A percentile compares a stretch with the other conserved stretches of the same genome.
phyloP scores from a whole-genome alignment of 1,140 invertebrate genomes.

The Tigriopus japonicus region DNA sequence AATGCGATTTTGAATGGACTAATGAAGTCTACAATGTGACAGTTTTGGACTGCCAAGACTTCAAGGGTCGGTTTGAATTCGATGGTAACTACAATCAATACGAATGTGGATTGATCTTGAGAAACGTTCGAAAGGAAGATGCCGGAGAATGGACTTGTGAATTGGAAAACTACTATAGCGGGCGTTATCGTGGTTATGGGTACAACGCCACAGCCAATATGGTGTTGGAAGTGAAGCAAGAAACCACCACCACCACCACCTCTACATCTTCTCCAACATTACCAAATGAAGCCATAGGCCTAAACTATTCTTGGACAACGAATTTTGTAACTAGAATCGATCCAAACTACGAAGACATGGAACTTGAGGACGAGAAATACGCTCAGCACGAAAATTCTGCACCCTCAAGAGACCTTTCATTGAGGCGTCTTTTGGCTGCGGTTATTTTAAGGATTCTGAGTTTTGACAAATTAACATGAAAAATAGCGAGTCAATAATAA shows the following conservation, averaged over 20 bases:
- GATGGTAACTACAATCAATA: background rate
- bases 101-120: background rate
- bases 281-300: too few species aligned
- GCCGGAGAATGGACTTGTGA: constrained; percentile 8
- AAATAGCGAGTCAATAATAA: too few species aligned
- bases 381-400: too few species aligned
- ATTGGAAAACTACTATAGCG: constrained; percentile 4
- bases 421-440: too few species aligned
- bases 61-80: background rate
- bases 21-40: background rate
- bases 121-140: background rate
- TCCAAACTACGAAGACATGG: too few species aligned
- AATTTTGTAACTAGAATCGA: too few species aligned
- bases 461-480: too few species aligned
- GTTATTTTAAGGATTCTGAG: too few species aligned
- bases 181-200: constrained; percentile 6
- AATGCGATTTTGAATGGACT: constrained; percentile 6
- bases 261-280: background rate
- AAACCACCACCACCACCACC: background rate
- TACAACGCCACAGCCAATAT: background rate
- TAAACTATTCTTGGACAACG: too few species aligned
- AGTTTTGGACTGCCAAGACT: background rate
- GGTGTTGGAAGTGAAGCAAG: background rate
- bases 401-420: too few species aligned
- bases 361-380: too few species aligned